These are phyloP conservation scores for Sebastes trivittatus DNA, from an alignment of 2,797 vertebrate genomes.

Conservation along the genomic window DNA sequence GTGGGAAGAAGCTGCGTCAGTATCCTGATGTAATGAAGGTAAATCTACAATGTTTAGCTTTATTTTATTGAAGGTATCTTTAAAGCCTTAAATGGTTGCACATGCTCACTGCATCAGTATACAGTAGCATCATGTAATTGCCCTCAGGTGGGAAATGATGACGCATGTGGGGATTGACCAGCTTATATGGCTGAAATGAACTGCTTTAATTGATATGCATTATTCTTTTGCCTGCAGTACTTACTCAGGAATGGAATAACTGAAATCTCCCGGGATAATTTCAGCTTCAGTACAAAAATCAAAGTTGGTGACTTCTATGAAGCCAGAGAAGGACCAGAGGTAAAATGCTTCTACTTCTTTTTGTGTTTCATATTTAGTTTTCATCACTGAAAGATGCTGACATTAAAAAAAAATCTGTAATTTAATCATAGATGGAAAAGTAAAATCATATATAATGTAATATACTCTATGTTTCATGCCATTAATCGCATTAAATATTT, in stretches of 20 bases:
- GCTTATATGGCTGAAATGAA: neutral
- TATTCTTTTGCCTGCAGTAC: constrained; percentile 85
- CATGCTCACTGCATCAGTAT: neutral
- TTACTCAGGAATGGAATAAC: constrained; percentile 94
- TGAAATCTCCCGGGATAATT: constrained; percentile 95
- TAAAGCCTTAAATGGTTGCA: neutral
- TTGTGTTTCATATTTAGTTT: neutral
- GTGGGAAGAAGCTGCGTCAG: constrained; percentile 95
- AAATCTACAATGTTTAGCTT: neutral
- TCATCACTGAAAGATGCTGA: neutral
- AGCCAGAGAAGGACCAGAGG: constrained; percentile 95
- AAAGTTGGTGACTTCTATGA: constrained; percentile 98
- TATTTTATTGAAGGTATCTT: neutral
- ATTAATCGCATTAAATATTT: no score
- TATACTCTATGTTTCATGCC: neutral
- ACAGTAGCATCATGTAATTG: neutral
- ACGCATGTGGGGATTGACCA: neutral
- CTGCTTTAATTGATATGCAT: constrained; percentile 10
- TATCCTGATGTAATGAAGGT: constrained; percentile 97
- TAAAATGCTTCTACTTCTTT: constrained; percentile 74
- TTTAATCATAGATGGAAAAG: neutral
- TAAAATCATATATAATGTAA: neutral
- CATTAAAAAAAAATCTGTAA: neutral
- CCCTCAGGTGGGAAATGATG: neutral
- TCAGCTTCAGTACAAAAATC: constrained; percentile 99